Base-by-base conservation (phyloP, 2,113 vertebrate species). In the Trinectes maculatus region DNA sequence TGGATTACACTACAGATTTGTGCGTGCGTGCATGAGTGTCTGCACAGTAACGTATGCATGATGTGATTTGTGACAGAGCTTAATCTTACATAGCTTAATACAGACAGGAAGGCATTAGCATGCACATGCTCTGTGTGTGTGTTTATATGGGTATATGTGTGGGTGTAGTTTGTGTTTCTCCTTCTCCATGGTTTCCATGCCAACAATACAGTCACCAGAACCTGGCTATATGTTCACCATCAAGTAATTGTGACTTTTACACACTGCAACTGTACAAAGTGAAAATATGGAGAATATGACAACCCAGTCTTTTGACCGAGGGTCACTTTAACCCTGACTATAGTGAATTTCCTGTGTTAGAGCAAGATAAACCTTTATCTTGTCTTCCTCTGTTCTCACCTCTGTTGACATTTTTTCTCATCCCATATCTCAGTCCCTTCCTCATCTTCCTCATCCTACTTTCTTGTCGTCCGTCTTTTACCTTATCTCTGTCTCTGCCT, bases 191-290 rank as follows among this genome's bases (percentile, higher is more conserved):
- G 62, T 82, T 80, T 65, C 77, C 51, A 62, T 71, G 63, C 42
- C 76, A 68, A 80, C 65, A 69, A 60, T 67, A 85, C 53, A 47
- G 56, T 19, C 60, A 46, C 59, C 21, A 48, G n/a, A n/a, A n/a
- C n/a, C n/a, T n/a, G n/a, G n/a, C n/a, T n/a, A n/a, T n/a, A n/a
- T n/a, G n/a, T n/a, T n/a, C n/a, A n/a, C n/a, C n/a, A n/a, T n/a
- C n/a, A n/a, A n/a, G n/a, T n/a, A n/a, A n/a, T n/a, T n/a, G n/a
- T n/a, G n/a, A n/a, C n/a, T n/a, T n/a, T n/a, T n/a, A n/a, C n/a
- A n/a, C n/a, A n/a, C n/a, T n/a, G n/a, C n/a, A n/a, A n/a, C n/a
- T n/a, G n/a, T n/a, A n/a, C n/a, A n/a, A n/a, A n/a, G n/a, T n/a
- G n/a, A n/a, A n/a, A n/a, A n/a, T n/a, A n/a, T n/a, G n/a, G n/a